Conservation (phyloP, 2,797 vertebrate species). For the Falco peregrinus region DNA sequence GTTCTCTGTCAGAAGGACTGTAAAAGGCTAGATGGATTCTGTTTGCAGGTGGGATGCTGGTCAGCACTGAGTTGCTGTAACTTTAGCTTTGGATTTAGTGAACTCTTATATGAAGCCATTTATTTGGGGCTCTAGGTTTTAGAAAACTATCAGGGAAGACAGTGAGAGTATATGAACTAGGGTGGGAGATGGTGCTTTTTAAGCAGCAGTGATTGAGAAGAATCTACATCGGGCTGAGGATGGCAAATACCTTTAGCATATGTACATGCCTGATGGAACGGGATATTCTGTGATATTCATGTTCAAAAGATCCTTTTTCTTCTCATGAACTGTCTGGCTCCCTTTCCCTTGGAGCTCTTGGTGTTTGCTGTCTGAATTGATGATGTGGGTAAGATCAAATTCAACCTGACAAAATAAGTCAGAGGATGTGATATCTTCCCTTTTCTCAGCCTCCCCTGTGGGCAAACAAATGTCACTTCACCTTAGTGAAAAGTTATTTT, state of each 20-base stretch:
- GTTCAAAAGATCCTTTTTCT: neutral
- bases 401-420: conserved; percentile 32
- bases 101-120: neutral
- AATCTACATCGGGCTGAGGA: neutral
- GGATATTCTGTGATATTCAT: neutral
- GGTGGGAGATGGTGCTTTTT: neutral
- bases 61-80: neutral
- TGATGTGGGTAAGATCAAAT: conserved; percentile 15
- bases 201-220: neutral
- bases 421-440: neutral
- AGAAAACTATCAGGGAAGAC: neutral
- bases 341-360: neutral
- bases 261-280: neutral
- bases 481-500: conserved; percentile 6
- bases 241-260: neutral
- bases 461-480: neutral
- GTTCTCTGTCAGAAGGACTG: no score
- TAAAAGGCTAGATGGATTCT: neutral
- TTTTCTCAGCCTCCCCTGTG: neutral
- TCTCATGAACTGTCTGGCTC: neutral
- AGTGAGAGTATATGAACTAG: neutral
- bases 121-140: neutral
- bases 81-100: neutral
- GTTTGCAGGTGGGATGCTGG: neutral
- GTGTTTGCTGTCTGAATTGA: neutral